Conservation (phyloP, 2,888 invertebrate species). For the Ennomos fuscantarius region DNA sequence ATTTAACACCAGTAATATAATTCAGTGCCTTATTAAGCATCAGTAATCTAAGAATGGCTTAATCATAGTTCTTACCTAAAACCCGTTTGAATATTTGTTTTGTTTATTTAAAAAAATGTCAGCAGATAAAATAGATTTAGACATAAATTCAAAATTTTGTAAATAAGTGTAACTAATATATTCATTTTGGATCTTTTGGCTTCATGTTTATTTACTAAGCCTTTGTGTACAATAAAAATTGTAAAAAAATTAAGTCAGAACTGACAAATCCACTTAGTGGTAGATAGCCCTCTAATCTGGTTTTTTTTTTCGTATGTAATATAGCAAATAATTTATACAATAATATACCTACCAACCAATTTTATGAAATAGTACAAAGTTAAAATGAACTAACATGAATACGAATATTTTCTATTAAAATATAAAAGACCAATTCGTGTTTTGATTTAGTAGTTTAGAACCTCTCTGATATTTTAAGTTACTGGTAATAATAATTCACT, state of each 20-base stretch:
- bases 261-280: not conserved
- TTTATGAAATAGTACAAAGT: conserved; percentile 66
- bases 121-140: conserved; percentile 7
- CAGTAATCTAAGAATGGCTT: conserved; percentile 33
- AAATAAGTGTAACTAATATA: conserved; percentile 34
- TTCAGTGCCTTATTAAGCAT: conserved; percentile 22
- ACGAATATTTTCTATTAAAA: conserved; percentile 79
- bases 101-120: conserved; percentile 27
- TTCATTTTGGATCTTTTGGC: conserved; percentile 21
- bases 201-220: conserved; percentile 30
- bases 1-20: conserved; percentile 23
- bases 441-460: conserved; percentile 84
- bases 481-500: conserved; percentile 10
- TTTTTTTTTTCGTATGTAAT: conserved; percentile 3
- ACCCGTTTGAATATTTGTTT: conserved; percentile 33
- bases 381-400: conserved; percentile 72
- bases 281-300: conserved; percentile 3
- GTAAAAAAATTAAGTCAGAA: conserved; percentile 26
- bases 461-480: conserved; percentile 59
- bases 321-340: not conserved
- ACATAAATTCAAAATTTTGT: conserved; percentile 50
- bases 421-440: conserved; percentile 80
- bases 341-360: conserved; percentile 42
- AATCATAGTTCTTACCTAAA: conserved; percentile 29
- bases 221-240: conserved; percentile 16